A percentile compares a stretch with the other conserved stretches of the same genome.
These are phyloP conservation scores for Atractosteus spatula DNA, from an alignment of 2,113 vertebrate genomes.

Conservation along the genomic window DNA sequence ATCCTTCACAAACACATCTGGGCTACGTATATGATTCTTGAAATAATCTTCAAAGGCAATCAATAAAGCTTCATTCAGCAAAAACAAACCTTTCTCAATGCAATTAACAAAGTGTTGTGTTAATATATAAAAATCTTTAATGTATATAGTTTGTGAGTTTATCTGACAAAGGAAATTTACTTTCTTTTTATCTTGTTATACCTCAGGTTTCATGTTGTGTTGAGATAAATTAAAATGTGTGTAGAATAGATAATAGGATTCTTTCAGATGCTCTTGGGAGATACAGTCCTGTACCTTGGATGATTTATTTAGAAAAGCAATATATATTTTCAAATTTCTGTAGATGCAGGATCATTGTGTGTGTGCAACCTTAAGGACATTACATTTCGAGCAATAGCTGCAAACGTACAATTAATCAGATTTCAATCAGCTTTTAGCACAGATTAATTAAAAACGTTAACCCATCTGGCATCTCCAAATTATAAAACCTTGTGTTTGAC, in stretches of 20 bases:
- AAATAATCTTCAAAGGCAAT: constrained; percentile 1
- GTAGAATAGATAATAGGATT: constrained; percentile 2
- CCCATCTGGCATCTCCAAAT: too few species aligned
- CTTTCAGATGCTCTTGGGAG: background rate
- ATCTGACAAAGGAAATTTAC: background rate
- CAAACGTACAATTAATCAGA: too few species aligned
- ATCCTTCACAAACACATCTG: constrained; percentile 17
- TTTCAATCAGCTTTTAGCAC: too few species aligned
- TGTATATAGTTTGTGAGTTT: background rate
- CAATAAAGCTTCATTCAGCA: constrained; percentile 5
- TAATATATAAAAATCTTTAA: background rate
- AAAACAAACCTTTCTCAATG: background rate
- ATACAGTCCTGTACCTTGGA: too few species aligned
- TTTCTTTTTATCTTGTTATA: constrained; percentile 10
- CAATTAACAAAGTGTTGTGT: background rate
- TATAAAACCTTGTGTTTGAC: too few species aligned
- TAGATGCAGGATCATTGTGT: too few species aligned
- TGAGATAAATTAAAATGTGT: background rate
- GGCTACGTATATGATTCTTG: background rate
- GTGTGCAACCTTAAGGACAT: too few species aligned
- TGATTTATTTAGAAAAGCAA: too few species aligned
- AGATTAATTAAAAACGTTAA: too few species aligned
- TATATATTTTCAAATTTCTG: too few species aligned
- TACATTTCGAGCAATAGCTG: too few species aligned
- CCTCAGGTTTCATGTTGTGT: constrained; percentile 17